phyloP scores from a whole-genome alignment of 1,140 invertebrate genomes.

The Kradibia gibbosae region DNA sequence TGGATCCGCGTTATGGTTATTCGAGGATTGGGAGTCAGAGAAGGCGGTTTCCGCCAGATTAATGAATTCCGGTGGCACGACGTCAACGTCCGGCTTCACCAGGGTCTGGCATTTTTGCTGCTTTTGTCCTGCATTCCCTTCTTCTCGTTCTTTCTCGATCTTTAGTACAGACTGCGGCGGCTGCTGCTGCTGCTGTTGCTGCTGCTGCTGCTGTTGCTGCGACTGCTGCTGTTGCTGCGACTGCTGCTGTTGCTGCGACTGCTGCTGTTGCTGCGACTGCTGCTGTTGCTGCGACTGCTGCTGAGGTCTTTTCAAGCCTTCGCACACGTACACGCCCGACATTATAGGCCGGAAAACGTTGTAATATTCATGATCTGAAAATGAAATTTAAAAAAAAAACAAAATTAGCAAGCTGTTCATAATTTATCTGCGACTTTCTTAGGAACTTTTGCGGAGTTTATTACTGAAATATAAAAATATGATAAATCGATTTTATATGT shows the following conservation, averaged over 20 bases:
- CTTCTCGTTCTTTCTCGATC: too few species aligned
- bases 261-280: background rate
- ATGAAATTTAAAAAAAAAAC: background rate
- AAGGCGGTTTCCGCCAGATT: background rate
- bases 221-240: background rate
- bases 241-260: background rate
- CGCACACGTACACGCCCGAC: background rate
- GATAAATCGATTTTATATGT: background rate
- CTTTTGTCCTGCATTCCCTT: too few species aligned
- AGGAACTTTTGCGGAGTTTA: too few species aligned
- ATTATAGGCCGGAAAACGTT: background rate
- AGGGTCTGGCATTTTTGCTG: background rate
- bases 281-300: background rate
- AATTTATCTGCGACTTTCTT: background rate
- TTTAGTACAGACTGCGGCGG: too few species aligned
- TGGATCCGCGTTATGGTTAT: background rate
- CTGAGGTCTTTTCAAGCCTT: background rate
- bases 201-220: background rate
- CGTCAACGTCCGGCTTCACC: background rate
- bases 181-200: background rate
- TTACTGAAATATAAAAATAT: background rate
- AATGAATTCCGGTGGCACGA: background rate
- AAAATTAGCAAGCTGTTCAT: background rate
- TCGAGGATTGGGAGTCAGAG: background rate
- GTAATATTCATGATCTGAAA: conserved; percentile 15